Percentiles rank a stretch among this genome's conserved stretches.
Evolutionary conservation across 2,888 invertebrate genomes (phyloP).

Genomic region (Limnephilus rhombicus): DNA sequence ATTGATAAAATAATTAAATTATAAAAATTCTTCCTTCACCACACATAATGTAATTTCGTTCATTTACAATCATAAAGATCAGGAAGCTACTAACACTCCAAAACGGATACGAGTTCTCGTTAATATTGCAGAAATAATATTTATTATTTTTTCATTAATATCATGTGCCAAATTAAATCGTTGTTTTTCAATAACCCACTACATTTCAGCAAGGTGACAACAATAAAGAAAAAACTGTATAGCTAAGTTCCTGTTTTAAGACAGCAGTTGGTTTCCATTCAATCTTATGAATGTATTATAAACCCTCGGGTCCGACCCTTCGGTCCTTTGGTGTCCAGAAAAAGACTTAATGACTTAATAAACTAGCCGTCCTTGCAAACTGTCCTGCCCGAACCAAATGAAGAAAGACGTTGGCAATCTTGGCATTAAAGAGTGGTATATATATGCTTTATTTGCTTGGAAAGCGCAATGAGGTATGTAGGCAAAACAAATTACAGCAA

Average conservation of each 20-base stretch:
- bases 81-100: not conserved
- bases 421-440: constrained; percentile 56
- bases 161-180: not conserved
- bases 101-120: not conserved
- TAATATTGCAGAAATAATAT: not conserved
- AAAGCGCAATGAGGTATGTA: not conserved
- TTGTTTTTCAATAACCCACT: not conserved
- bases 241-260: not conserved
- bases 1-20: not conserved
- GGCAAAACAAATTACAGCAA: not conserved
- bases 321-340: constrained; percentile 32
- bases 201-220: not conserved
- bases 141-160: too few relatives aligned
- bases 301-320: constrained; percentile 17
- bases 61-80: not conserved
- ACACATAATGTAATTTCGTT: not conserved
- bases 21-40: not conserved
- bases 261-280: constrained; percentile 19
- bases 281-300: constrained; percentile 48
- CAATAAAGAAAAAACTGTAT: not conserved
- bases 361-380: constrained; percentile 60
- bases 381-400: constrained; percentile 57
- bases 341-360: constrained; percentile 65
- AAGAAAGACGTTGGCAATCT: constrained; percentile 64
- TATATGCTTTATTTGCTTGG: constrained; percentile 51